Evolutionary conservation across 2,888 invertebrate genomes (phyloP), one percentile per base, ranked within the genome.

Genomic region (Emesis furor): DNA sequence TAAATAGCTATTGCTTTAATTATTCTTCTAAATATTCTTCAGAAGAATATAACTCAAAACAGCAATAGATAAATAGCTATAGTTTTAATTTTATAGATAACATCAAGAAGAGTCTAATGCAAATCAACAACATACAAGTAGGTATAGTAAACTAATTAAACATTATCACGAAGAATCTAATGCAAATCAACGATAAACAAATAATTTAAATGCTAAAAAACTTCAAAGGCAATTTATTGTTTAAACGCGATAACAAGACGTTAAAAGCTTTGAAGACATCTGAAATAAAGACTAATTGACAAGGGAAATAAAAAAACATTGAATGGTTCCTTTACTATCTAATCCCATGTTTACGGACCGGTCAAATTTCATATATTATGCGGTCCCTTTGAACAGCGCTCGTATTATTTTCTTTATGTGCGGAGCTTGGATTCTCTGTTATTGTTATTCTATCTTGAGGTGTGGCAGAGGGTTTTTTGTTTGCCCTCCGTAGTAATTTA

Each of bases 381-480:
- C 92, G 92, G 91, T 79, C 73, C 83, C 85, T 87, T 87, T 87
- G 87, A 83, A 73, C 86, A 82, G 84, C 84, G 79, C 51, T 91
- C 91, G 91, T 93, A 92, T 92, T 93, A 92, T 94, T 94, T 93
- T 92, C 91, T 92, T 92, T 92, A 93, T 92, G 90, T 89, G 88
- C 90, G 68, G 83, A 90, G 90, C 91, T 89, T 86, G 87, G 92
- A 91, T 91, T 92, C 94, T 91, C 89, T 93, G 93, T 94, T 94
- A 94, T 95, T 95, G 94, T 95, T 95, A 94, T 95, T 94, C 93
- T 93, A 92, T 94, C 93, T 93, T 91, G 93, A 94, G 94, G 93
- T 94, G 94, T 94, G 93, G 93, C 93, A 91, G 91, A 88, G 88
- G 69, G 88, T 91, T 93, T 90, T 93, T 93, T 93, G 93, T 93